Evolutionary conservation across 2,113 vertebrate species (phyloP), one percentile per base, ranked within the genome.

Genomic region (Misgurnus mizolepis): DNA sequence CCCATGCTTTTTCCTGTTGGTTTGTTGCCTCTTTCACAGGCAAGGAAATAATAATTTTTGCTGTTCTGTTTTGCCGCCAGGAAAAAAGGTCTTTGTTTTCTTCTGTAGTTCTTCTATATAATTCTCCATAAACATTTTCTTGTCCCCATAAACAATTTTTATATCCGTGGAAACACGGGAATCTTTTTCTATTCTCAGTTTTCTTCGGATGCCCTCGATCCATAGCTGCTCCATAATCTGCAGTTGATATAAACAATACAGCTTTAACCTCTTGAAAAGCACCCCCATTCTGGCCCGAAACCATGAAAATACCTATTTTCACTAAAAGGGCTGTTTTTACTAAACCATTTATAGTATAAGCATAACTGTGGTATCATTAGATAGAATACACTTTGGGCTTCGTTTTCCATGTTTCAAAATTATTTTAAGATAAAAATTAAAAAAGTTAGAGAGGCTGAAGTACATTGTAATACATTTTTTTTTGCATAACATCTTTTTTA

Each of bases 31-130:
- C 67, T 69, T 69, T 43, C 41, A 49, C 45, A n/a, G 15, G 45
- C 67, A 67, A 41, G 66, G 67, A 47, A 50, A 50, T 69, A 69
- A 69, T 50, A 43, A 41, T 67, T 67, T 67, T 67, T 67, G 65
- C 17, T 40, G n/a, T 43, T 45, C 34, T 67, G 34, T 67, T 67
- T 67, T 67, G 39, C 66, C 9, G 12, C 34, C 43, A 41, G 17
- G 43, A 67, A 67, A 22, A 40, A 67, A 40, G 9, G n/a, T n/a
- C 14, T 67, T 45, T 43, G 66, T 67, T 67, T 45, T 45, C 66
- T 67, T 67, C 66, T 67, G 66, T 45, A 67, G 66, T 67, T 67
- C 39, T 67, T 67, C 66, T 18, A 67, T 11, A 67, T 67, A 67
- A 7, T n/a, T 41, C 66, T 67, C 66, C 66, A 67, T 45, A 67